A percentile compares a stretch with the other conserved stretches of the same genome.
These are phyloP conservation scores for Papilio glaucus DNA, from an alignment of 1,140 invertebrate species.

Conservation along the genomic window DNA sequence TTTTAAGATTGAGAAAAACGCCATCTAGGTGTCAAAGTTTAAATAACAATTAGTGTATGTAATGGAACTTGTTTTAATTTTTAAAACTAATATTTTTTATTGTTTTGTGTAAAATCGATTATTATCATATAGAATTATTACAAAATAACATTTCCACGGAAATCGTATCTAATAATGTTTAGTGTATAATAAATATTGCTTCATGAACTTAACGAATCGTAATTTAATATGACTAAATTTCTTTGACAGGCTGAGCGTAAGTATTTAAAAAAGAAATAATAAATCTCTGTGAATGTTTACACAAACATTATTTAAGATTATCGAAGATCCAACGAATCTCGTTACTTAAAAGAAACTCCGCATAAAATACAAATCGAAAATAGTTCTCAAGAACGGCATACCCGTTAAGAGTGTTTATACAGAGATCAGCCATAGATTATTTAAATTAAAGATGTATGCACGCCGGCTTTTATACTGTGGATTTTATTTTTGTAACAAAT, in stretches of 20 bases:
- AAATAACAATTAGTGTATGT: no score
- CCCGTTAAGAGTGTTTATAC: constrained; percentile 23
- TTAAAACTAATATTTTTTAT: no score
- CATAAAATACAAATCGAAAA: constrained; percentile 32
- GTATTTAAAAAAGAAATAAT: constrained; percentile 31
- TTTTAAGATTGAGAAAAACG: no score
- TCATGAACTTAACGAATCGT: neutral
- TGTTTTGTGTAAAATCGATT: no score
- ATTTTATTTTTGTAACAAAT: constrained; percentile 26
- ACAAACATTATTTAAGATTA: constrained; percentile 33
- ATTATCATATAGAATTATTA: neutral
- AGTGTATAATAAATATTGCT: neutral
- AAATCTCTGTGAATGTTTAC: constrained; percentile 32
- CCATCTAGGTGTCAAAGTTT: no score
- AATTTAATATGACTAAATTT: constrained; percentile 14
- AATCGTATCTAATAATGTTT: constrained; percentile 35
- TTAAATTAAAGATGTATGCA: constrained; percentile 29
- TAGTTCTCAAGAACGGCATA: constrained; percentile 36
- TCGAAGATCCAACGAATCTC: constrained; percentile 17
- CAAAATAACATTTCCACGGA: constrained; percentile 2
- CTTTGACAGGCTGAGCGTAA: constrained; percentile 16
- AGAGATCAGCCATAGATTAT: constrained; percentile 28
- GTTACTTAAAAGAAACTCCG: constrained; percentile 27
- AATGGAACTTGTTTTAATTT: no score
- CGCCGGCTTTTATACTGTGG: neutral